Percentiles rank a stretch among this genome's conserved stretches.
Evolutionary conservation across 2,113 vertebrate species (phyloP).

Genomic region (Pipa parva): DNA sequence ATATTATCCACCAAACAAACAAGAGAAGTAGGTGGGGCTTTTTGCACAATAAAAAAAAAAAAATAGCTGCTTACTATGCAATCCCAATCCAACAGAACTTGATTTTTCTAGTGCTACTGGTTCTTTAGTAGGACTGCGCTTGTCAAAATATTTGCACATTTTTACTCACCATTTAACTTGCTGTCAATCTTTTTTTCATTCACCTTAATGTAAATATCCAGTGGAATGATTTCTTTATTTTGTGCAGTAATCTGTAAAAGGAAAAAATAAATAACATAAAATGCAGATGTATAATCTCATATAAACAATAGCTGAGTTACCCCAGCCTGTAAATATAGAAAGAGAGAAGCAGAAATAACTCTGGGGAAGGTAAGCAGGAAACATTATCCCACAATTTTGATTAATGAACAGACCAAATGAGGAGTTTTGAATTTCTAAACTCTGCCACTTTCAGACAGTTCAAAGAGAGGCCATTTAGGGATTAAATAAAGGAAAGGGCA

Average conservation of each 20-base stretch:
- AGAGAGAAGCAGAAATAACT: not conserved
- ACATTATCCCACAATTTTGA: not conserved
- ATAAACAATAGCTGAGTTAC: too few relatives aligned
- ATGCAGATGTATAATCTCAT: too few relatives aligned
- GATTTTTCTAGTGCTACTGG: too few relatives aligned
- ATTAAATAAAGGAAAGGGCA: conserved; percentile 5
- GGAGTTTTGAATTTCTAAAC: too few relatives aligned
- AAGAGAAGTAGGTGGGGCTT: too few relatives aligned
- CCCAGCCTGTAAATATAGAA: too few relatives aligned
- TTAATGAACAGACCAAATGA: not conserved
- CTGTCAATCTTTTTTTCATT: conserved; percentile 81
- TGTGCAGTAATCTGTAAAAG: conserved; percentile 70
- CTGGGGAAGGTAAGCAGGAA: not conserved
- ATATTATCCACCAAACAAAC: too few relatives aligned
- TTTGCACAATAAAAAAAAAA: too few relatives aligned
- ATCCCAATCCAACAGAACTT: too few relatives aligned
- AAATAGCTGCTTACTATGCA: too few relatives aligned
- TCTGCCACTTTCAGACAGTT: not conserved
- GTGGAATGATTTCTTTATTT: conserved; percentile 73
- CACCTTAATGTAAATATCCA: conserved; percentile 79
- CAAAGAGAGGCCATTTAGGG: not conserved
- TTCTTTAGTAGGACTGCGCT: not conserved
- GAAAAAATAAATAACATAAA: conserved; percentile 6
- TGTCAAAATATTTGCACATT: not conserved
- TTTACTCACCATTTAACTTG: conserved; percentile 76